Evolutionary conservation across 2,888 invertebrate species (phyloP).

Genomic region (Reticulitermes lucifugus): DNA sequence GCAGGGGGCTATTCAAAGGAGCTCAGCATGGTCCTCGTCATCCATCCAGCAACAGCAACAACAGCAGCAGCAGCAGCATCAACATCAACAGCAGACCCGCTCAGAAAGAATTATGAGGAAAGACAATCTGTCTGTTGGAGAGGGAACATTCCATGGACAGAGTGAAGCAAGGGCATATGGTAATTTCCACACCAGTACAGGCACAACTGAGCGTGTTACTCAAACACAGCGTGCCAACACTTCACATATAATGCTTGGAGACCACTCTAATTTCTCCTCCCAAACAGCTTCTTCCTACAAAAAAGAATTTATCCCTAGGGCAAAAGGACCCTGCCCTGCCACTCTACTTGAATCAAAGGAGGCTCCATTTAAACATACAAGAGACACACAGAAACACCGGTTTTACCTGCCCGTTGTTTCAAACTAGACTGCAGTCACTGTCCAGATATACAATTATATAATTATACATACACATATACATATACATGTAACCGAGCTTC

Average conservation of each 20-base stretch:
- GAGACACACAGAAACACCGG: conserved; percentile 87
- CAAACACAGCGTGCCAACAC: conserved; percentile 75
- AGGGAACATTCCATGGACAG: conserved; percentile 74
- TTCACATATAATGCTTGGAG: conserved; percentile 83
- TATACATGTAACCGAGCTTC: neutral
- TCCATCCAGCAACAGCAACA: conserved; percentile 50
- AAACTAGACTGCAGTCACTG: conserved; percentile 50
- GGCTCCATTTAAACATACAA: conserved; percentile 85
- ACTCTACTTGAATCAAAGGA: conserved; percentile 76
- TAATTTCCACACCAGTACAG: conserved; percentile 64
- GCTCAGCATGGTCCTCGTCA: conserved; percentile 67
- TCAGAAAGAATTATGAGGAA: conserved; percentile 72
- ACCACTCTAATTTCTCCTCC: conserved; percentile 60
- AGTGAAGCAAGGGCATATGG: conserved; percentile 78
- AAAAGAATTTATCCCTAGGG: conserved; percentile 79
- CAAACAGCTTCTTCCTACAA: conserved; percentile 76
- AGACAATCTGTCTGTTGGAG: conserved; percentile 79
- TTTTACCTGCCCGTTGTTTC: conserved; percentile 79
- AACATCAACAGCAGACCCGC: conserved; percentile 64
- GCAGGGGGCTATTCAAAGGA: conserved; percentile 63
- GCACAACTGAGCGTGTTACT: conserved; percentile 56
- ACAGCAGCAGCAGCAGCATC: conserved; percentile 26
- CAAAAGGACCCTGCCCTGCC: conserved; percentile 83
- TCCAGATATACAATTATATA: neutral
- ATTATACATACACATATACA: too few relatives aligned